Evolutionary conservation across 2,797 vertebrate species (phyloP), one percentile per base, ranked within the genome.

Genomic region (Linurgus olivaceus): DNA sequence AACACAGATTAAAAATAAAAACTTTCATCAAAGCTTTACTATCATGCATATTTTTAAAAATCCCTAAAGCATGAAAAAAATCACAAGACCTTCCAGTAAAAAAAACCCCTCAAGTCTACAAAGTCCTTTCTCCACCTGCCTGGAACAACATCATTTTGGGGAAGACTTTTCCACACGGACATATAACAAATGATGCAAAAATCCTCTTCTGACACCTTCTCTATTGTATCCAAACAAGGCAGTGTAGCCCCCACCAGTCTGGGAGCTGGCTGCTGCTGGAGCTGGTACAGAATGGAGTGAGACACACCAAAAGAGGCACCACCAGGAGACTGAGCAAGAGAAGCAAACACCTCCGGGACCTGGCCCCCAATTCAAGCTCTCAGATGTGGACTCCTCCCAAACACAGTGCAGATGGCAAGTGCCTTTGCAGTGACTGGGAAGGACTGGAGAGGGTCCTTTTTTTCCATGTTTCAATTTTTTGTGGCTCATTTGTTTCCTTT

Each of bases 401-500:
- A 71, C 66, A 65, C 31, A 66, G 29, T 8, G 17, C 45, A 59
- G 50, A 78, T 11, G 51, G 47, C 35, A 83, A 63, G 26, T 1
- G 8, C 42, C 19, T 81, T 45, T 79, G 67, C 35, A 57, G 52
- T 15, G 38, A 61, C 63, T 94, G 61, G 28, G 52, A 83, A 88
- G 37, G 37, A 40, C 55, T 66, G 71, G 13, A 52, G 66, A 11
- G 0, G 20, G 31, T 63, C 45, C 45, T 65, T 75, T 70, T 48
- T 54, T 23, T 5, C 48, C 38, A 70, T 28, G 10, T 79, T 80
- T 68, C 63, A 86, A 0, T 61, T 44, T 45, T 75, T 59, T 87
- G 42, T 76, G 28, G 66, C 44, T 90, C 54, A 75, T 62, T 95
- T 88, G 33, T 71, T 90, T 90, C 78, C 40, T 95, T 96, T 96